Percentiles rank a stretch among this genome's conserved stretches.
Evolutionary conservation across 2,113 vertebrate genomes (phyloP).

Genomic region (Puntigrus tetrazona): DNA sequence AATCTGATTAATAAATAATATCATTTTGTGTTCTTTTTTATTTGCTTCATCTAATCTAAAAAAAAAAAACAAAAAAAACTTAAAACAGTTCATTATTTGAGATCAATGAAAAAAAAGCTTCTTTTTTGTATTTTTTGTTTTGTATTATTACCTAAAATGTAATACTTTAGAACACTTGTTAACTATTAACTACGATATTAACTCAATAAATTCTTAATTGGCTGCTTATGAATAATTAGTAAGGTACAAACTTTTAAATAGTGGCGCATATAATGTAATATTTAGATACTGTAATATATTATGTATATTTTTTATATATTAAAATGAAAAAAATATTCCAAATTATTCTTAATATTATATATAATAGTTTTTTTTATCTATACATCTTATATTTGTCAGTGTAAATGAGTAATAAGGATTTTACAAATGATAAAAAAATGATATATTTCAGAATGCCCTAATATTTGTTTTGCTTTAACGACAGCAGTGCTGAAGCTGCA

Average conservation of each 20-base stretch:
- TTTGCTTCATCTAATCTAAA: neutral
- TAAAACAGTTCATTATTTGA: neutral
- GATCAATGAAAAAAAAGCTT: neutral
- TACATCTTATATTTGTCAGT: neutral
- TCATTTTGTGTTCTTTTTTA: neutral
- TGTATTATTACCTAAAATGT: too few relatives aligned
- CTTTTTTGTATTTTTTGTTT: neutral
- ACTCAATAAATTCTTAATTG: too few relatives aligned
- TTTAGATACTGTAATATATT: neutral
- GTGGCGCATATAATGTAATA: neutral
- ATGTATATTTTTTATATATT: neutral
- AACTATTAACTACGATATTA: too few relatives aligned
- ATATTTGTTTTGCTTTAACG: neutral
- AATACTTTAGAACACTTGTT: too few relatives aligned
- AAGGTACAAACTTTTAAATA: neutral
- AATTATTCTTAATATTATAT: too few relatives aligned
- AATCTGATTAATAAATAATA: neutral
- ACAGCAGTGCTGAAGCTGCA: neutral
- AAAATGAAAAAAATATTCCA: neutral
- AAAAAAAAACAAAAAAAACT: neutral
- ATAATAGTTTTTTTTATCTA: neutral
- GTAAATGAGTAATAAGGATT: neutral
- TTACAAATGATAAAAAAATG: neutral
- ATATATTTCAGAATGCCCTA: neutral
- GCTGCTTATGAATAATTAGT: too few relatives aligned